Conservation (phyloP, 2,888 invertebrate species). For the Eudasyphora cyanicolor region DNA sequence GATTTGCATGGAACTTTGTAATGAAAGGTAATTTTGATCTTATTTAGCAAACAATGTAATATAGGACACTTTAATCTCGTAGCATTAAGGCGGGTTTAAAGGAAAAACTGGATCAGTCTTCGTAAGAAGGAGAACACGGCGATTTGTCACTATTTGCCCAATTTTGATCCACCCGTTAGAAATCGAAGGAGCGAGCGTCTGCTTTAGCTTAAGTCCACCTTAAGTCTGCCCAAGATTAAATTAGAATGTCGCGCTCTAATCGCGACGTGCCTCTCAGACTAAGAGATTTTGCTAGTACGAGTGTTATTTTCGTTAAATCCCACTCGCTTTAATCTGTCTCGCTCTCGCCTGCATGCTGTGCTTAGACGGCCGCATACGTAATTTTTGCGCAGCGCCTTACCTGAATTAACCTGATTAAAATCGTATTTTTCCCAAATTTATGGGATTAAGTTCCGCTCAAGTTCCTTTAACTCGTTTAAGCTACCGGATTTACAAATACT, state of each 20-base stretch:
- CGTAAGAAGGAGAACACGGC: constrained; percentile 8
- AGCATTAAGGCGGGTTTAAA: constrained; percentile 16
- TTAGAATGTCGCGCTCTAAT: constrained; percentile 73
- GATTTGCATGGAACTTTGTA: constrained; percentile 14
- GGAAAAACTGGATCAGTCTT: constrained; percentile 38
- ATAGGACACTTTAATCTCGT: constrained; percentile 5
- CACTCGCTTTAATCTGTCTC: constrained; percentile 31
- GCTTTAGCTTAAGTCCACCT: constrained; percentile 52
- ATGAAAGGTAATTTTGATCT: constrained; percentile 38
- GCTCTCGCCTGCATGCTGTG: not conserved
- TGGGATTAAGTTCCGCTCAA: constrained; percentile 75
- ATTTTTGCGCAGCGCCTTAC: constrained; percentile 67
- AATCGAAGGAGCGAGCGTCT: constrained; percentile 53
- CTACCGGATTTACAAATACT: constrained; percentile 73
- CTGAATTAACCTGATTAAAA: constrained; percentile 76
- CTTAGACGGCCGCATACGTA: constrained; percentile 62
- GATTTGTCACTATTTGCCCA: not conserved
- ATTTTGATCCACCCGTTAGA: constrained; percentile 44
- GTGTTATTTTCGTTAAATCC: constrained; percentile 21
- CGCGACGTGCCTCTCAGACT: constrained; percentile 62
- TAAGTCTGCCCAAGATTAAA: constrained; percentile 71
- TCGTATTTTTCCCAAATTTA: constrained; percentile 75
- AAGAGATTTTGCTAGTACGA: constrained; percentile 67
- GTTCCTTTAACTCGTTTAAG: constrained; percentile 77
- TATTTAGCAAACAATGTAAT: constrained; percentile 42